phyloP scores from a whole-genome alignment of 1,140 invertebrate genomes.

The Aphaenogaster rudis region DNA sequence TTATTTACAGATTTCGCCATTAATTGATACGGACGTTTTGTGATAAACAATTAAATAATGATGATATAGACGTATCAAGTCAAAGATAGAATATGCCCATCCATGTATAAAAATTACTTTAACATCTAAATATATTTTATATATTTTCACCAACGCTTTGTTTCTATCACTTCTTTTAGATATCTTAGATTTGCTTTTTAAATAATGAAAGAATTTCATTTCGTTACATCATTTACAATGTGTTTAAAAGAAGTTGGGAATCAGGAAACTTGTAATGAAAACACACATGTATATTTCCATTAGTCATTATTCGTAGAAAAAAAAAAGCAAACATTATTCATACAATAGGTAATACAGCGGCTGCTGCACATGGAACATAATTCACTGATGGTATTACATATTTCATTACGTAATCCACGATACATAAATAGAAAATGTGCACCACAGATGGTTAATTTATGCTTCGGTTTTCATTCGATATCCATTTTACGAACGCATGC shows the following conservation, averaged over 20 bases:
- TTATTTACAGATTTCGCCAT: constrained; percentile 78
- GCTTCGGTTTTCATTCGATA: not conserved
- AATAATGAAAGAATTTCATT: not conserved
- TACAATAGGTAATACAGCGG: constrained; percentile 24
- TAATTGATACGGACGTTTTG: constrained; percentile 77
- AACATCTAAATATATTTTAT: constrained; percentile 16
- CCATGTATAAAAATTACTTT: not conserved
- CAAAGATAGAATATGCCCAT: not conserved
- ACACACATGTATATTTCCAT: constrained; percentile 17
- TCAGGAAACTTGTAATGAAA: not conserved
- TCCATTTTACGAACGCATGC: not conserved
- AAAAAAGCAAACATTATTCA: constrained; percentile 24
- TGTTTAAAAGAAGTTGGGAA: not conserved
- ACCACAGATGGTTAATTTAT: constrained; percentile 12
- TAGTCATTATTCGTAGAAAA: constrained; percentile 54
- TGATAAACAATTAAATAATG: not conserved
- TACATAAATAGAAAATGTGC: constrained; percentile 49
- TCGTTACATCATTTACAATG: not conserved
- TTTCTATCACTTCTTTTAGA: not conserved
- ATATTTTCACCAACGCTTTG: not conserved
- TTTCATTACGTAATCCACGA: constrained; percentile 12
- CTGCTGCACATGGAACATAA: constrained; percentile 39
- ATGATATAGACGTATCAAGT: not conserved
- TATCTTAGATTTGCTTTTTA: not conserved
- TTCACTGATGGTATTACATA: constrained; percentile 12